Base-by-base conservation (phyloP, 92 coral and sea anemone genomes). In the Porites evermanni region DNA sequence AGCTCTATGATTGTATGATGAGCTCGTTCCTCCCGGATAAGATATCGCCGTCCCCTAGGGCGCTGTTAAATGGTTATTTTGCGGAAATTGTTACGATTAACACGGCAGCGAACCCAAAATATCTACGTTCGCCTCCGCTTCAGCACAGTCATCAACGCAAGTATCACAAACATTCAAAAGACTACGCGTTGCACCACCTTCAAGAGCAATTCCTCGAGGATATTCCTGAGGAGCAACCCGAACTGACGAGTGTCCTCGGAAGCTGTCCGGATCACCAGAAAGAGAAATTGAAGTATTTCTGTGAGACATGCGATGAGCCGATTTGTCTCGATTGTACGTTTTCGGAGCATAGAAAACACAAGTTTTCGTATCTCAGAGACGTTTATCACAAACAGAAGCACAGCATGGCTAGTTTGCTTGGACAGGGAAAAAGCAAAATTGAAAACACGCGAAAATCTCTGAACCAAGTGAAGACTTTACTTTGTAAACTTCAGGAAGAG, bases 241-340 rank as follows among this genome's bases (percentile, higher is more conserved):
- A 94, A 32, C 86, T 94, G 7, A 68, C 93, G 78, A 94, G 89
- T 64, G 86, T 92, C 91, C 88, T 94, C 17, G 98, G 94, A 10
- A 72, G 87, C 51, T 94, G 98, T 75, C 98, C 98, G 53, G 98
- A 94, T 74, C 98, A 94, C 78, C 87, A 82, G 54, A 76, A 66
- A 20, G 99, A 97, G 77, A 79, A 72, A 17, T 74, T 94, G 69
- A 95, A 92, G 91, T 97, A 97, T 64, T 97, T 95, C 74, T 97
- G 99, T 79, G 98, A 97, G 67, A 95, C 97, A 10, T 97, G 99
- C 26, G 97, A 95, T 64, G 99, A 95, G 53, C 95, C 92, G 29
- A 91, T 95, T 63, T 97, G 99, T 64, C 84, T 97, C 19, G 98
- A 97, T 64, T 97, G 99, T 44, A 97, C 98, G 9, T 91, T 86